Evolutionary conservation across 2,113 vertebrate genomes (phyloP).

Genomic region (Nipponia nippon): DNA sequence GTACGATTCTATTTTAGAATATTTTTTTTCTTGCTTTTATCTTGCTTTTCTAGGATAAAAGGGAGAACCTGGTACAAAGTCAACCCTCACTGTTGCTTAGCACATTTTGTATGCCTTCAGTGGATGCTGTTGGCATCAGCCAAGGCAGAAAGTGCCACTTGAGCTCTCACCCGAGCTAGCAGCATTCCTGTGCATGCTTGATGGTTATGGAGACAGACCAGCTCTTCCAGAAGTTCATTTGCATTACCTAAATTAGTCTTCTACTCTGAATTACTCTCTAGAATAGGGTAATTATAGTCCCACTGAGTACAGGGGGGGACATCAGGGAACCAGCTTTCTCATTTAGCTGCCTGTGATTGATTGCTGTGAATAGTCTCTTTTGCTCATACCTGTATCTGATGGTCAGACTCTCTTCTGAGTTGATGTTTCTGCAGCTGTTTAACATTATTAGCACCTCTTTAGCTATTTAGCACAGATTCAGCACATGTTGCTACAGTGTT

Average conservation of each 20-base stretch:
- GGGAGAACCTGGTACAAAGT: background rate
- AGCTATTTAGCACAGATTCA: background rate
- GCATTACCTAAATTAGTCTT: background rate
- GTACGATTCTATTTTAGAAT: background rate
- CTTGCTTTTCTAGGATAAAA: background rate
- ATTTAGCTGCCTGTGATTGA: background rate
- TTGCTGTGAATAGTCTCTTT: background rate
- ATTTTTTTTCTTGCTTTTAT: background rate
- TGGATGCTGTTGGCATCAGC: background rate
- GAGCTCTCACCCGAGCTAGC: background rate
- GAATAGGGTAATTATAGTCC: background rate
- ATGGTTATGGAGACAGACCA: background rate
- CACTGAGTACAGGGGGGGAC: background rate
- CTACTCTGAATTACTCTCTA: background rate
- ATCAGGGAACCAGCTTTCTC: background rate
- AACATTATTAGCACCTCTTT: background rate
- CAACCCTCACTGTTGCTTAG: background rate
- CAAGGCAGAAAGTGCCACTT: background rate
- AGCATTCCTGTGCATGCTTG: background rate
- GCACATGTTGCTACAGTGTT: background rate
- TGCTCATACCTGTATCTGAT: background rate
- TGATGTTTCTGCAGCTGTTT: background rate
- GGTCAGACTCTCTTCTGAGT: background rate
- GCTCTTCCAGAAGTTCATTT: background rate
- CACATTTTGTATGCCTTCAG: background rate